Conservation (phyloP, 2,888 invertebrate genomes). For the Hedychridium roseum region DNA sequence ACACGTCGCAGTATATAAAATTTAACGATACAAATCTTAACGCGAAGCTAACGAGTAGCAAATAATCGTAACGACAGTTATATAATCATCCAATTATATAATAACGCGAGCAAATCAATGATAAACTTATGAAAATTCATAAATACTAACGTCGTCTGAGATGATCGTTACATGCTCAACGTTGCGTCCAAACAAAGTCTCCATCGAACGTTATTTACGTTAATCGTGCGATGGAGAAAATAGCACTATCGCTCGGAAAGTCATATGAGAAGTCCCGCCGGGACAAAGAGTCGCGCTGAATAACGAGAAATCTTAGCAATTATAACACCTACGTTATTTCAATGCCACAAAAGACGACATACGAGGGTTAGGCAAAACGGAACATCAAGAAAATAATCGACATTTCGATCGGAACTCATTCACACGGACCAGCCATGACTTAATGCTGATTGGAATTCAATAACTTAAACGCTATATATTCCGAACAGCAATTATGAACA, state of each 20-base stretch:
- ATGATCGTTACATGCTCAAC: not conserved
- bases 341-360: not conserved
- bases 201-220: not conserved
- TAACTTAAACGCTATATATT: constrained; percentile 32
- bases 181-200: not conserved
- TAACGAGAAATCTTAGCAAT: no score
- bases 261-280: no score
- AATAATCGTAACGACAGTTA: constrained; percentile 21
- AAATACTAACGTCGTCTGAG: not conserved
- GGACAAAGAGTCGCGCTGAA: no score
- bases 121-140: constrained; percentile 1
- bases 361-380: not conserved
- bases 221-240: no score
- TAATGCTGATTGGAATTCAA: constrained; percentile 14
- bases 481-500: constrained; percentile 36
- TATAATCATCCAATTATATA: no score
- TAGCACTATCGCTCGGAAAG: no score
- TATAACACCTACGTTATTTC: no score
- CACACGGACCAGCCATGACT: constrained; percentile 17
- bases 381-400: not conserved
- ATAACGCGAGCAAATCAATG: not conserved
- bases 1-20: constrained; percentile 19
- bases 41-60: constrained; percentile 15
- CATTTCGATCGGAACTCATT: constrained; percentile 4
- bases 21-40: constrained; percentile 30